Evolutionary conservation across 2,113 vertebrate genomes (phyloP), one percentile per base, ranked within the genome.

Genomic region (Alouatta palliata): DNA sequence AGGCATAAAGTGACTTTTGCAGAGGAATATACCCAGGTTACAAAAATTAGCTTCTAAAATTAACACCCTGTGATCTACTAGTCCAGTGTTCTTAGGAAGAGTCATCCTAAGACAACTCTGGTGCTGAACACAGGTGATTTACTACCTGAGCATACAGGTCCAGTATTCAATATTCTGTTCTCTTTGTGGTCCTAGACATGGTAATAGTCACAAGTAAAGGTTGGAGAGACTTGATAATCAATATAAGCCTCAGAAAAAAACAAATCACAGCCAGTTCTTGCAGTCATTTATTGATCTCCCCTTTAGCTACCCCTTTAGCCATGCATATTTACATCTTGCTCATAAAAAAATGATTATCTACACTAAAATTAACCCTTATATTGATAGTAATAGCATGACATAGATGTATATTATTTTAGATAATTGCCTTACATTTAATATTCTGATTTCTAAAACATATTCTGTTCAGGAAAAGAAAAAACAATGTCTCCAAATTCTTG

Each of bases 381-480:
- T 40, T 86, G 25, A 40, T 70, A n/a, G 23, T 75, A 87, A 64
- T 35, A 73, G 14, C 49, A 16, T 7, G 64, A n/a, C 9, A 16
- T 13, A 54, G 23, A 25, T 92, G 8, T 43, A 14, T 37, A 45
- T 71, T 61, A 37, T 66, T 66, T 76, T 82, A 88, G 23, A 47
- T 12, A 66, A 64, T 66, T 87, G 8, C 35, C 82, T 83, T 66
- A 91, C 32, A 84, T 88, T 71, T 76, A 91, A 52, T 47, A 35
- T 56, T 88, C 13, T 77, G 47, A 77, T 84, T 77, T 89, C 58
- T 95, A 40, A 85, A 95, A 89, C 14, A 49, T 2, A 96, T 68
- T 40, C 25, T 92, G 21, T 66, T 54, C 13, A 45, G n/a, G 16
- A 79, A 80, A 64, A 87, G 30, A 52, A 81, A 14, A 73, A 56